Evolutionary conservation across 2,797 vertebrate genomes (phyloP).

Genomic region (Clarias fuscus): DNA sequence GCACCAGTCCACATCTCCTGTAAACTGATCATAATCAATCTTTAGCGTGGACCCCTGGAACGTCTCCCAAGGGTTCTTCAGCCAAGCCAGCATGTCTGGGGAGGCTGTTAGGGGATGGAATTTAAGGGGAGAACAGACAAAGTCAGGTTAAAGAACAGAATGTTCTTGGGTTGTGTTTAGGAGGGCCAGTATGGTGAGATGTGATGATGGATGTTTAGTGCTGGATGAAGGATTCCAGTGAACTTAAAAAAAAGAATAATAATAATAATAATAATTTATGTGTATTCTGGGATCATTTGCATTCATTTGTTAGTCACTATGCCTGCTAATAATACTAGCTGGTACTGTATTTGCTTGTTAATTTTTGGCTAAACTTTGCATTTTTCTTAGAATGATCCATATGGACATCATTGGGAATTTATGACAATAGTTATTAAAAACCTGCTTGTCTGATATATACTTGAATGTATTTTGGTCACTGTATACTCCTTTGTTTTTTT

Average conservation of each 20-base stretch:
- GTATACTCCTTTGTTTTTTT: not conserved
- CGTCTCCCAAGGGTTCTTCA: slow-evolving; percentile 6
- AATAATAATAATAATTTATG: too few relatives aligned
- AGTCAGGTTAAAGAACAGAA: slow-evolving; percentile 33
- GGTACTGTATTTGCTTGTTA: not conserved
- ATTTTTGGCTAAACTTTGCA: slow-evolving; percentile 33
- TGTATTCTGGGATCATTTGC: slow-evolving; percentile 9
- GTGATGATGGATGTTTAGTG: slow-evolving; percentile 21
- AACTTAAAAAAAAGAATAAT: too few relatives aligned
- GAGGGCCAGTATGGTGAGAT: slow-evolving; percentile 23
- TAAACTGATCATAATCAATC: slow-evolving; percentile 30
- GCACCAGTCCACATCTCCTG: slow-evolving; percentile 4
- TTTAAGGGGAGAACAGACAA: not conserved
- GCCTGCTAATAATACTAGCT: not conserved
- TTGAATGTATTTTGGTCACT: not conserved
- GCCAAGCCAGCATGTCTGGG: slow-evolving; percentile 23
- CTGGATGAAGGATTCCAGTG: not conserved
- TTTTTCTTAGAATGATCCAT: slow-evolving; percentile 61
- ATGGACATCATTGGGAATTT: slow-evolving; percentile 47
- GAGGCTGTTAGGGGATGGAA: slow-evolving; percentile 6
- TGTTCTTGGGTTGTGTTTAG: slow-evolving; percentile 17
- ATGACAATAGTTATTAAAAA: slow-evolving; percentile 22
- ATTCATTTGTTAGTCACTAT: slow-evolving; percentile 33
- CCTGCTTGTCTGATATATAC: slow-evolving; percentile 12
- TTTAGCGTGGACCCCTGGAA: not conserved